phyloP scores from a whole-genome alignment of 2,888 invertebrate genomes.

The Leucophora obtusa region DNA sequence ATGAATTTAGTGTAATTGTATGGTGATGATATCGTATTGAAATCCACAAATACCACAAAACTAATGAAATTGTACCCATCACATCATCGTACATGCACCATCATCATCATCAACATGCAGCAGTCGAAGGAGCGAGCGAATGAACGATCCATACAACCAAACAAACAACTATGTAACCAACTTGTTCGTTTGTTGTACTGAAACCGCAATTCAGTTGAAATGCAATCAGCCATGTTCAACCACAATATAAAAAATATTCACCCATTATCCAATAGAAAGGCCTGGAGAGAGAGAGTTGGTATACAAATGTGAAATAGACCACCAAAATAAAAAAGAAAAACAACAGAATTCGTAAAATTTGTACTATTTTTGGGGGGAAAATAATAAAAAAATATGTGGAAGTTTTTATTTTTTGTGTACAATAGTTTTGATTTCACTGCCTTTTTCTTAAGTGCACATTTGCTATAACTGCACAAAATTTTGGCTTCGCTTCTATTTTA shows the following conservation, averaged over 20 bases:
- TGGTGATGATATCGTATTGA: slow-evolving; percentile 30
- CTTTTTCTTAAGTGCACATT: too few species aligned
- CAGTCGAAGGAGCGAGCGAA: not conserved
- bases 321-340: not conserved
- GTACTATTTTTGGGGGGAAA: not conserved
- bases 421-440: too few species aligned
- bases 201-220: slow-evolving; percentile 54
- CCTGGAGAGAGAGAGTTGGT: not conserved
- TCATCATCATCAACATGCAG: not conserved
- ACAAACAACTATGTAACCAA: slow-evolving; percentile 30
- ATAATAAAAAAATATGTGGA: not conserved
- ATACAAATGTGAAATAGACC: not conserved
- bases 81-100: slow-evolving; percentile 17
- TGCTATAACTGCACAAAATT: too few species aligned
- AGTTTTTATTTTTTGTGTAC: not conserved
- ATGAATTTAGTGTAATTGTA: not conserved
- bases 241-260: slow-evolving; percentile 44
- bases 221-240: slow-evolving; percentile 55
- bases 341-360: slow-evolving; percentile 3
- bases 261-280: slow-evolving; percentile 19
- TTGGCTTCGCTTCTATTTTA: too few species aligned
- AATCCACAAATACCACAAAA: slow-evolving; percentile 52
- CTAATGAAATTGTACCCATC: slow-evolving; percentile 57
- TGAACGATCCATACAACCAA: slow-evolving; percentile 10
- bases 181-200: slow-evolving; percentile 40